Evolutionary conservation across 2,113 vertebrate species (phyloP).

Genomic region (Strigops habroptila): DNA sequence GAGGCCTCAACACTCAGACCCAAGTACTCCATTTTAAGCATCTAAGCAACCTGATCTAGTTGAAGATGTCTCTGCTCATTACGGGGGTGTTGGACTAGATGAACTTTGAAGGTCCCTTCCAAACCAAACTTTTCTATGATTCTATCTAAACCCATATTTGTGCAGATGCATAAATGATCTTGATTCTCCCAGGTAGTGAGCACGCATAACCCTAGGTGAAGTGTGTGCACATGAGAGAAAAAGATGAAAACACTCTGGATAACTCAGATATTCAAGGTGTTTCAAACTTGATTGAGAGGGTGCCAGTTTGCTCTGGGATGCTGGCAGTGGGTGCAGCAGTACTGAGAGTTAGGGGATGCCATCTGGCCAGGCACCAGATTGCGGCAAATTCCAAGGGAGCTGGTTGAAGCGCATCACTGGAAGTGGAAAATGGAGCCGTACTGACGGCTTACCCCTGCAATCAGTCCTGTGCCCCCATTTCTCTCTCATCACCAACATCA

Average conservation of each 20-base stretch:
- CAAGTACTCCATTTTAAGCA: not conserved
- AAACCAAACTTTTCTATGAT: not conserved
- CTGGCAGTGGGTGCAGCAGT: not conserved
- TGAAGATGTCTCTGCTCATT: not conserved
- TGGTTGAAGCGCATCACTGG: rapidly evolving
- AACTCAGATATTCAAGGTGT: not conserved
- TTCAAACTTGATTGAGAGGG: not conserved
- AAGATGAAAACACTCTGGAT: not conserved
- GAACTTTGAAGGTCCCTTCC: not conserved
- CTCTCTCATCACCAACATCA: too few species aligned
- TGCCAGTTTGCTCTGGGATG: not conserved
- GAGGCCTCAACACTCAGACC: not conserved
- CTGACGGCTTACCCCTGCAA: rapidly evolving
- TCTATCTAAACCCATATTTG: not conserved
- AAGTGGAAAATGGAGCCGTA: not conserved
- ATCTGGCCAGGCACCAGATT: not conserved
- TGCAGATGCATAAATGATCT: not conserved
- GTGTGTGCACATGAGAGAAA: not conserved
- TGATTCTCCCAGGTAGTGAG: not conserved
- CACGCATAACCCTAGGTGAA: not conserved
- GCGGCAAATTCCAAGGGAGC: not conserved
- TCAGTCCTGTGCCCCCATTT: not conserved
- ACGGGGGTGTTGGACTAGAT: not conserved
- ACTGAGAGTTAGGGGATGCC: not conserved
- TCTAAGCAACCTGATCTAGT: not conserved